Evolutionary conservation across 1,140 invertebrate genomes (phyloP).

Genomic region (Mercenaria mercenaria): DNA sequence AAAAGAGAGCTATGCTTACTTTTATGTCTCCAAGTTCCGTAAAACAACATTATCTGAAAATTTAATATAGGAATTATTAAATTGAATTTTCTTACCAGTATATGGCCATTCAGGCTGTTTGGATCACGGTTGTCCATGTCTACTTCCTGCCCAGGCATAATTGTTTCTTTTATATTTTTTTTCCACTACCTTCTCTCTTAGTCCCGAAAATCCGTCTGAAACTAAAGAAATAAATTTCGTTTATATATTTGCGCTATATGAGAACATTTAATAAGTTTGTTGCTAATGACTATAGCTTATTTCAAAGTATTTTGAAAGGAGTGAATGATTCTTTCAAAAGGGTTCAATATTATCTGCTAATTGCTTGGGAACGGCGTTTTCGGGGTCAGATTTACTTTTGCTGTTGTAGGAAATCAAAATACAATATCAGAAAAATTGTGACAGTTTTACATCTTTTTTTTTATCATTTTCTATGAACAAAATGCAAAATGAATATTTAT

Average conservation of each 20-base stretch:
- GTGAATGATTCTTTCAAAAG: neutral
- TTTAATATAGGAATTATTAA: too few relatives aligned
- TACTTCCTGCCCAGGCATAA: neutral
- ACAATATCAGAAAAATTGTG: too few relatives aligned
- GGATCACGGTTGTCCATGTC: conserved; percentile 54
- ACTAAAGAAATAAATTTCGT: neutral
- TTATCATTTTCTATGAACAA: too few relatives aligned
- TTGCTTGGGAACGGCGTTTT: neutral
- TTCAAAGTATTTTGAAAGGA: neutral
- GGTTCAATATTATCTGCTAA: neutral
- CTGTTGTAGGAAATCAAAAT: too few relatives aligned
- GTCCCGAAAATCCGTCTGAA: neutral
- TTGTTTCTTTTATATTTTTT: neutral
- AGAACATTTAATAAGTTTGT: neutral
- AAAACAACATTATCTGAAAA: too few relatives aligned
- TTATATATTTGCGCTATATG: neutral
- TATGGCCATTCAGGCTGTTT: conserved; percentile 55
- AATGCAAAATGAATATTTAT: too few relatives aligned
- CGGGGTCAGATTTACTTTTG: neutral
- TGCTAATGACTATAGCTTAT: neutral
- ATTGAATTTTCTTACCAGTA: conserved; percentile 32
- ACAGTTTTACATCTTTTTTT: too few relatives aligned
- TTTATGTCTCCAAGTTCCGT: too few relatives aligned
- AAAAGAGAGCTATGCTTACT: too few relatives aligned
- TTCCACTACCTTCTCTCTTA: neutral